Base-by-base conservation (phyloP, 1,140 invertebrate genomes). In the Lithobius niger region DNA sequence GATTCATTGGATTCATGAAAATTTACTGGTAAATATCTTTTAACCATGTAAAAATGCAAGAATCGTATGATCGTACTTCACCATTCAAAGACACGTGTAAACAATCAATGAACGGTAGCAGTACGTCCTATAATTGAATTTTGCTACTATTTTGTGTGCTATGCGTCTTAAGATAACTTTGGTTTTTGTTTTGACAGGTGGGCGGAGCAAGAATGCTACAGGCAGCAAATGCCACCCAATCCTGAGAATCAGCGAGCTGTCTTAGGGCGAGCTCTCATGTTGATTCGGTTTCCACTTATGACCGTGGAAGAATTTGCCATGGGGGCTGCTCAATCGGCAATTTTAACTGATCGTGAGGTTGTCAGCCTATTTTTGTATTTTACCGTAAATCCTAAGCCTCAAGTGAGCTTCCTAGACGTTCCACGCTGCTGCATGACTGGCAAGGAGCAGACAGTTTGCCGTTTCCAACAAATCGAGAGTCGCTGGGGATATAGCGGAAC, bases 401-500 rank as follows among this genome's bases (percentile, higher is more conserved):
- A 77, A 36, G 78, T 84, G 19, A 77, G 74, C 18, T 87, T 86
- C 66, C 72, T 79, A 49, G 83, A 85, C 63, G 78, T 79, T 36
- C 85, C 85, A 0, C 72, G 88, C 16, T 87, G 84, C 68, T 84
- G 82, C 62, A 80, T 90, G 76, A 84, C 82, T 25, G 86, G 86
- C 1, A 87, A 88, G 64, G 87, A 92, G 65, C 76, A 85, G 60
- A 82, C 82, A 15, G 83, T 88, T 3, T 84, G 78, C 57, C 76
- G 88, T 59, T 92, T 91, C 70, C 79, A 82, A 50, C 79, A 87
- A 64, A 84, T 84, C 2, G 86, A 90, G 64, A 81, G 76, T 49
- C 73, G 85, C 59, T 92, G 88, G 88, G 88, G 88, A 1, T 92
- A 92, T 65, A 87, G 81, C 70, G 88, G 88, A 2, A 86, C 84